Evolutionary conservation across 2,888 invertebrate species (phyloP), one percentile per base, ranked within the genome.

Genomic region (Eristalinus sepulchralis): DNA sequence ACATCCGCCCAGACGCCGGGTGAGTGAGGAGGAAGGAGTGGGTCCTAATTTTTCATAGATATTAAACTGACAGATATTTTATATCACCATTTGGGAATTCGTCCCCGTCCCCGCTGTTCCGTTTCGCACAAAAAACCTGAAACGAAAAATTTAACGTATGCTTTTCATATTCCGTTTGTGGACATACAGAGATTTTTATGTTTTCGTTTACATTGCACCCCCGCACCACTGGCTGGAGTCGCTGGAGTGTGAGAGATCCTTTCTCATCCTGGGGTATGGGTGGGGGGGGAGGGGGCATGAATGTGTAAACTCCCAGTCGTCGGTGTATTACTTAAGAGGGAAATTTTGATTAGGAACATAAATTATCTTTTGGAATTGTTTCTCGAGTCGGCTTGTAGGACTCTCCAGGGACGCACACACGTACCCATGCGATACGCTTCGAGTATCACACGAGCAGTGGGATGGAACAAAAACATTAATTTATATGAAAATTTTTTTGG

Each of bases 21-120:
- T 17, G 62, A 4, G 20, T 6, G 10, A 9, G 47, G 33, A 63
- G 60, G 67, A 75, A 75, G 75, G n/a, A n/a, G n/a, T n/a, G n/a
- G 75, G 71, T 63, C 75, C 75, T 68, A 81, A 81, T 83, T 83
- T 83, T 83, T 83, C 78, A 73, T 63, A 83, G 83, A 77, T 83
- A 83, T 78, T 78, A 83, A 83, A 73, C 83, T 78, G 83, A 83
- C 83, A 83, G 83, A 78, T 78, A 78, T 83, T 73, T 83, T 72
- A 78, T 73, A 78, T 78, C 77, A 83, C 77, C 83, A 78, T 70
- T 83, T 82, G 82, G 82, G 81, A 60, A 82, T 76, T 76, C 68
- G 27, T 71, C 64, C 55, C 22, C 24, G 33, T 47, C 33, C 36
- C 39, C 31, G 57, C 71, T 36, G 17, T 71, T 53, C 53, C n/a